Percentiles rank a stretch among this genome's conserved stretches.
These are phyloP conservation scores for Heliconius ethilla DNA, from an alignment of 2,888 invertebrate genomes.

Conservation along the genomic window DNA sequence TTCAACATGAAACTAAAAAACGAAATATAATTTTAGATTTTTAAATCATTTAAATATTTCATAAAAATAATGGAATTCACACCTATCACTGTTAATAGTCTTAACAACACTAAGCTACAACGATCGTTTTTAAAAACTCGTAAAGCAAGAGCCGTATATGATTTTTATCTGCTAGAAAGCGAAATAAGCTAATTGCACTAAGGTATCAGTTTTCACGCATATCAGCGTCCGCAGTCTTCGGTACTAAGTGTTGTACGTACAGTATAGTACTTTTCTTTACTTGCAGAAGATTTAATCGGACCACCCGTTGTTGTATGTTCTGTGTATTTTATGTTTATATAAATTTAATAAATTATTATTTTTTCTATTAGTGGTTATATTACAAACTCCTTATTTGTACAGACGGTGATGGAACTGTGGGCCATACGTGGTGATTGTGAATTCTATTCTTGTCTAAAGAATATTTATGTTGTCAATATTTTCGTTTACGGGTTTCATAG, in stretches of 20 bases:
- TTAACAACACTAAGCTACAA: neutral
- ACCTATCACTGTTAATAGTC: neutral
- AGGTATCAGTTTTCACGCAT: conserved; percentile 40
- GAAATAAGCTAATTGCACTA: conserved; percentile 42
- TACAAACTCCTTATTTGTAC: accelerated
- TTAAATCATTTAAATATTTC: neutral
- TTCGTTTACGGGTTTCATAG: too few species aligned
- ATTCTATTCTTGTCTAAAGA: neutral
- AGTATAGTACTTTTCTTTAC: conserved; percentile 39
- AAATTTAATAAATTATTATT: neutral
- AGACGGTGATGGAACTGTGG: too few species aligned
- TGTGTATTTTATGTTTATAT: conserved; percentile 9
- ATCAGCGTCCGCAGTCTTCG: conserved; percentile 22
- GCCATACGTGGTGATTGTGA: neutral
- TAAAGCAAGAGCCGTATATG: conserved; percentile 17
- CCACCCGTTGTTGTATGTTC: conserved; percentile 31
- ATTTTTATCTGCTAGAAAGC: conserved; percentile 45
- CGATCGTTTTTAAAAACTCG: conserved; percentile 1
- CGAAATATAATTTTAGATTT: too few species aligned
- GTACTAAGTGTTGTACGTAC: conserved; percentile 34
- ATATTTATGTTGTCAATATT: too few species aligned
- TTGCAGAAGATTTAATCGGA: conserved; percentile 36
- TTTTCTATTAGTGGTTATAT: neutral
- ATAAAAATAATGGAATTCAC: neutral
- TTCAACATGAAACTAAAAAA: too few species aligned